Base-by-base conservation (phyloP, 2,113 vertebrate species). In the Bubalus kerabau region DNA sequence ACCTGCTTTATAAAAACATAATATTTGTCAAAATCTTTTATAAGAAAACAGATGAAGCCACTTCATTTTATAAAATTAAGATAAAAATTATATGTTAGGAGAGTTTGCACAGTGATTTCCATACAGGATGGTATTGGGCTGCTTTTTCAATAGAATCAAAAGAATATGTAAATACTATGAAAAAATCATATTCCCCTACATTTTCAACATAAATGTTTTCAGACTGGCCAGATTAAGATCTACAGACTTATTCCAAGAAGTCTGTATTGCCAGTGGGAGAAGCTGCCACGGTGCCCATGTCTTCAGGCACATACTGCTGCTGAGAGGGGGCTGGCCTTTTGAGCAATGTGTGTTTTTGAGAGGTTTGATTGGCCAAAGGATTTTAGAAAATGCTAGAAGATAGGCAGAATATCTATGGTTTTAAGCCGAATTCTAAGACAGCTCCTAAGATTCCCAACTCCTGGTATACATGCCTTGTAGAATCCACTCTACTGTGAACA, bases 231-330 rank as follows among this genome's bases (percentile, higher is more conserved):
- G 16, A n/a, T 48, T 8, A n/a, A 52, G 67, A 54, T 46, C n/a
- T 32, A 36, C 23, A 48, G 60, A 48, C 36, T 59, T 21, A 43
- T 19, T 36, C 17, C 7, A 21, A 23, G 62, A 74, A 26, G 17
- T 7, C 16, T 50, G n/a, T 16, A 0, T 7, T 21, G 19, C n/a
- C 48, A 6, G 23, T 6, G 17, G 16, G 54, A 48, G 32, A 67
- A 3, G 16, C 5, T 10, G 30, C 43, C 14, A 2, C 1, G 2
- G 52, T 10, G 6, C 28, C 4, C 26, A 1, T 11, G 26, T 3
- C 13, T 57, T 56, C 21, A 30, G 54, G 36, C 26, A 3, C 0
- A 3, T 0, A 7, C 32, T 5, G 32, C 32, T 43, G 23, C 46
- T 24, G 62, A 54, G 30, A n/a, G 0, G 5, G 23, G 21, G n/a